Evolutionary conservation across 1,140 invertebrate genomes (phyloP).

Genomic region (Tachypleus tridentatus): DNA sequence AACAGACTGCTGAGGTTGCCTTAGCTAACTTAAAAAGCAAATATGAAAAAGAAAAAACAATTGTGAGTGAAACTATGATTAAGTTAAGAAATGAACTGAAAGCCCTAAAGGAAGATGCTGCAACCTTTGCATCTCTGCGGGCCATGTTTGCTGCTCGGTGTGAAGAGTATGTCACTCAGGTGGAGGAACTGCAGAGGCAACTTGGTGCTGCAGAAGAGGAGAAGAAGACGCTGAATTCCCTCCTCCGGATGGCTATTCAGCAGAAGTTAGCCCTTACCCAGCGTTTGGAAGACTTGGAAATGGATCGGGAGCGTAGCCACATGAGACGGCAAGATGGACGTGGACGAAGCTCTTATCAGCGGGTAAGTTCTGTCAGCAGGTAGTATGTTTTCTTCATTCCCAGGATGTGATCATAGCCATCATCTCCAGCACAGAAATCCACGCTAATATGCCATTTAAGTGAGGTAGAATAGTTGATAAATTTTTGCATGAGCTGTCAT

Average conservation of each 20-base stretch:
- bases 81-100: slow-evolving; percentile 89
- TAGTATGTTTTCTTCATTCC: too few relatives aligned
- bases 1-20: slow-evolving; percentile 95
- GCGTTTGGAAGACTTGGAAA: slow-evolving; percentile 89
- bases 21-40: slow-evolving; percentile 96
- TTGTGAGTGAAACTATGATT: slow-evolving; percentile 95
- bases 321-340: slow-evolving; percentile 12
- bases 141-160: slow-evolving; percentile 98
- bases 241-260: slow-evolving; percentile 89
- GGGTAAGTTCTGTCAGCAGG: slow-evolving; percentile 3
- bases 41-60: slow-evolving; percentile 96
- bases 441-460: too few relatives aligned
- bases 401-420: too few relatives aligned
- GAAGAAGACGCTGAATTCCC: slow-evolving; percentile 95
- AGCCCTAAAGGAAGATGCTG: slow-evolving; percentile 92
- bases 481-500: too few relatives aligned
- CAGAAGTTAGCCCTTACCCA: slow-evolving; percentile 93
- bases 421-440: too few relatives aligned
- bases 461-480: too few relatives aligned
- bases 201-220: slow-evolving; percentile 87
- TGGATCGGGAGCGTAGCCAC: slow-evolving; percentile 53
- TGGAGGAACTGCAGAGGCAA: slow-evolving; percentile 85
- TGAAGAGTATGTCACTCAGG: slow-evolving; percentile 96
- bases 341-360: slow-evolving; percentile 11
- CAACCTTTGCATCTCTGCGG: slow-evolving; percentile 94